Percentiles rank a stretch among this genome's conserved stretches.
Evolutionary conservation across 64 coral and sea anemone genomes (phyloP).

Genomic region (Porites australiensis): DNA sequence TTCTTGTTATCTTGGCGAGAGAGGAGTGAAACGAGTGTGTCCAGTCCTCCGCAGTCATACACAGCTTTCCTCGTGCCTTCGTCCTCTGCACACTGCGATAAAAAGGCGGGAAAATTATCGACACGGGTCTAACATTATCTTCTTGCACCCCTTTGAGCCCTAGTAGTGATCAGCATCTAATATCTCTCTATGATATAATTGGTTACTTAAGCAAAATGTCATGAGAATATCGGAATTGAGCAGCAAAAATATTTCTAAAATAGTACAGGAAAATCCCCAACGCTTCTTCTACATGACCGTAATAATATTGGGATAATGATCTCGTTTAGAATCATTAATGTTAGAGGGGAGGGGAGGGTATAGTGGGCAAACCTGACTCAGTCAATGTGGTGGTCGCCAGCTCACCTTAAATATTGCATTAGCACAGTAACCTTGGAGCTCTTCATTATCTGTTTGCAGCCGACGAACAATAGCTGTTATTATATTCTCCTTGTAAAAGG

Average conservation of each 20-base stretch:
- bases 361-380: neutral
- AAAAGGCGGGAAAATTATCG: neutral
- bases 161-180: too few species aligned
- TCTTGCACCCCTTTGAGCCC: neutral
- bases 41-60: slow-evolving; percentile 69
- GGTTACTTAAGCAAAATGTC: too few species aligned
- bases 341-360: too few species aligned
- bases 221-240: too few species aligned
- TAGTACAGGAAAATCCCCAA: too few species aligned
- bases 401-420: slow-evolving; percentile 93
- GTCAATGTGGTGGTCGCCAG: neutral
- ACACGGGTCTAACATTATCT: too few species aligned
- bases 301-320: too few species aligned
- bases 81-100: slow-evolving; percentile 80
- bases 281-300: too few species aligned
- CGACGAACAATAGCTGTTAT: slow-evolving; percentile 69
- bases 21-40: slow-evolving; percentile 77
- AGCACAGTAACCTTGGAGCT: slow-evolving; percentile 88
- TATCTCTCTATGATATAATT: too few species aligned
- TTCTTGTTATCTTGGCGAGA: slow-evolving; percentile 74
- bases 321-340: too few species aligned
- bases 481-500: slow-evolving; percentile 82
- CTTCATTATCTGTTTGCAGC: slow-evolving; percentile 75
- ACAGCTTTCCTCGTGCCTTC: slow-evolving; percentile 85
- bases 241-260: too few species aligned